A percentile compares a stretch with the other conserved stretches of the same genome.
These are phyloP conservation scores for Corynorhinus townsendii DNA, from an alignment of 2,113 vertebrate species.

Conservation along the genomic window DNA sequence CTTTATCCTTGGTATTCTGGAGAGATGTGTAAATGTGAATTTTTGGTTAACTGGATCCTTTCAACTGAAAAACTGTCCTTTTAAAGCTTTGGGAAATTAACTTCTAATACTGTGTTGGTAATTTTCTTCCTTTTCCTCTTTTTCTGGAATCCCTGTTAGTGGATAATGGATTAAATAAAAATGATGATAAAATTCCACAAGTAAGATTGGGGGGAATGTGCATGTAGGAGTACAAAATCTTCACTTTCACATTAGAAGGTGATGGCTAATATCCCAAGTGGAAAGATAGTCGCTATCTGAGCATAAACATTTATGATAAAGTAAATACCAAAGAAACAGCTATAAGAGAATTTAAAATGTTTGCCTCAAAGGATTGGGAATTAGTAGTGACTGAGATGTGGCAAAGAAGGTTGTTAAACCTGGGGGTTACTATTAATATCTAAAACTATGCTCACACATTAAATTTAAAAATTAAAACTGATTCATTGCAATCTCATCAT, in stretches of 20 bases:
- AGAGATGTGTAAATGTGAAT: not conserved
- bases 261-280: not conserved
- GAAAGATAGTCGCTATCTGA: not conserved
- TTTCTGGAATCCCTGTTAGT: not conserved
- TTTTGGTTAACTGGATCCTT: not conserved
- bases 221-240: not conserved
- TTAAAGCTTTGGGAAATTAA: constrained; percentile 7
- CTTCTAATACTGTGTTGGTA: not conserved
- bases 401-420: not conserved
- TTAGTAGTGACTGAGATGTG: not conserved
- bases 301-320: not conserved
- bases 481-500: not conserved
- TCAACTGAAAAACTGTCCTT: not conserved
- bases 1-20: not conserved
- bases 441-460: not conserved
- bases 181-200: not conserved
- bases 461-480: not conserved
- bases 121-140: not conserved
- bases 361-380: not conserved
- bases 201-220: not conserved
- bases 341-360: not conserved
- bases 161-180: not conserved
- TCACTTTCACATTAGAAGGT: not conserved
- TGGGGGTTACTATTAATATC: not conserved
- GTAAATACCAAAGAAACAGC: not conserved